Base-by-base conservation (phyloP, 2,888 invertebrate genomes). In the Cryptosula pallasiana region DNA sequence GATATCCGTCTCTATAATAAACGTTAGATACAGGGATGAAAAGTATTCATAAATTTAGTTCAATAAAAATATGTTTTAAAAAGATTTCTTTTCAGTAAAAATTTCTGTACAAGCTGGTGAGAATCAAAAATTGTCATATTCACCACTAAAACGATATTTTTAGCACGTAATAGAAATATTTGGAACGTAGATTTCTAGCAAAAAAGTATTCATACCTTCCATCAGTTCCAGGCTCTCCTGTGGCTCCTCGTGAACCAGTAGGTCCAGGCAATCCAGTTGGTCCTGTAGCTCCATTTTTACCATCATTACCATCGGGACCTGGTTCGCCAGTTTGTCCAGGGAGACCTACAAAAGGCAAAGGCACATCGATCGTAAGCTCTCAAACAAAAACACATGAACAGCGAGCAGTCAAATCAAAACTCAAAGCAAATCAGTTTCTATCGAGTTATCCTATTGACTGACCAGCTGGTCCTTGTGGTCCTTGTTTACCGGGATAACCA, bases 231-330 rank as follows among this genome's bases (percentile, higher is more conserved):
- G 57, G 16, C 32, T 36, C 58, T 71, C 73, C 73, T 35, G 71
- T 55, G 1, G 3, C 20, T 13, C 73, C 73, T 57, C 35, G 1
- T 5, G 20, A 9, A 25, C 74, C 74, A 35, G 71, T 34, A 2
- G 45, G 20, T 45, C 74, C 74, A 27, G 71, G 71, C 57, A 72
- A 34, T 20, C 74, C 74, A 34, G 71, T 25, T 45, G 29, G 35
- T 35, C 72, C 72, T 13, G 70, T 16, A 29, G 1, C 20, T 2
- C 72, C 72, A 5, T 57, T 23, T 23, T 57, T 57, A 5, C 57
- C 57, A 57, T 57, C 57, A 3, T 57, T 57, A 57, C 57, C 57
- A 23, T 57, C 57, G 5, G 5, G 16, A n/a, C 74, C 73, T 54
- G 35, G 45, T n/a, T 23, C 36, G 13, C 74, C 74, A 69, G 57